Percentiles rank a stretch among this genome's conserved stretches.
Evolutionary conservation across 2,888 invertebrate genomes (phyloP).

Genomic region (Drosophila conformis): DNA sequence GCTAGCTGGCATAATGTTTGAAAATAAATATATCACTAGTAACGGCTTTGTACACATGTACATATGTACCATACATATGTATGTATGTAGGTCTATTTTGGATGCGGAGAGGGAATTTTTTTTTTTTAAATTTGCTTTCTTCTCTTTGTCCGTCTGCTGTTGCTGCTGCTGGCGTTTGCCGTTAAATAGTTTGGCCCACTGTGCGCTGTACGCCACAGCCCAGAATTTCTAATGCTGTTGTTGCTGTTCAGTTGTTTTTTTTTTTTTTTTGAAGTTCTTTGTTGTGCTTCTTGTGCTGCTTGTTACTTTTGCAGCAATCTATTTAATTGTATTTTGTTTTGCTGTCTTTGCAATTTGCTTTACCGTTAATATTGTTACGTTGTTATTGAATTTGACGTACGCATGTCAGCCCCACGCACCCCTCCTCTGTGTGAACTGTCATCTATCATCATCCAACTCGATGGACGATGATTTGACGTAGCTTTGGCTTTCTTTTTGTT

Average conservation of each 20-base stretch:
- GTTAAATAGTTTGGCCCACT: constrained; percentile 59
- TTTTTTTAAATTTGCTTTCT: neutral
- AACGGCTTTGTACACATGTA: neutral
- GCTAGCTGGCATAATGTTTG: neutral
- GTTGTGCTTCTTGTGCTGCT: constrained; percentile 14
- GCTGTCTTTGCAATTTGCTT: constrained; percentile 33
- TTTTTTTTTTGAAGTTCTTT: constrained; percentile 27
- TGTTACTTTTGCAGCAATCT: constrained; percentile 2
- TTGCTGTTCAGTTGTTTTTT: constrained; percentile 23
- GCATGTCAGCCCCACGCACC: constrained; percentile 6
- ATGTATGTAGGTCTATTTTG: constrained; percentile 9
- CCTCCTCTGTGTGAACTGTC: constrained; percentile 17
- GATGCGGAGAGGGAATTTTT: neutral
- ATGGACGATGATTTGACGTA: constrained; percentile 18
- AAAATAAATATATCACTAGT: neutral
- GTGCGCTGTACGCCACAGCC: constrained; percentile 15
- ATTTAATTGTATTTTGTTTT: constrained; percentile 11
- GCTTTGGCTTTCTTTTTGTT: constrained; percentile 44
- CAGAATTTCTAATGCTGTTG: constrained; percentile 15
- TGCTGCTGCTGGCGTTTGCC: constrained; percentile 33
- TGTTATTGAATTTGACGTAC: constrained; percentile 30
- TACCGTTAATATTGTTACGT: constrained; percentile 37
- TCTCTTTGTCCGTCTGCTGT: constrained; percentile 21
- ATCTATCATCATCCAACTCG: constrained; percentile 36
- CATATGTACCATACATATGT: neutral